Evolutionary conservation across 1,140 invertebrate genomes (phyloP), one percentile per base, ranked within the genome.

Genomic region (Archegozetes longisetosus): DNA sequence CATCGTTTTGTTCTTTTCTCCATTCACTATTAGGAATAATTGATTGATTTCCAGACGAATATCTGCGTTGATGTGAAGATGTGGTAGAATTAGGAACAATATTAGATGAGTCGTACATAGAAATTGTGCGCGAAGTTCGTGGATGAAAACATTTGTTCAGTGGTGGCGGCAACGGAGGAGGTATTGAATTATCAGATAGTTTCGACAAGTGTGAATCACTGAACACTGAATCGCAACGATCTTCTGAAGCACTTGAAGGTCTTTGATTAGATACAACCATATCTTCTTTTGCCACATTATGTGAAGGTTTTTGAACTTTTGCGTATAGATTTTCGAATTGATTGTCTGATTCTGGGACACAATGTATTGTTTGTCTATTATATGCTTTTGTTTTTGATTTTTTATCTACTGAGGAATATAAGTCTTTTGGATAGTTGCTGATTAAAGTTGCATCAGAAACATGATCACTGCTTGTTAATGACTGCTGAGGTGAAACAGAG

Each of bases 241-340:
- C n/a, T n/a, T n/a, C n/a, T n/a, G n/a, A n/a, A 6, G 24, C 20
- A 17, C 27, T 25, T 14, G 61, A 52, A n/a, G 12, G 12, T 24
- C 29, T 62, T 25, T 12, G 13, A 23, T 13, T 27, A 12, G 23
- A 9, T 20, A 2, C 6, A 48, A 26, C 2, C 17, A 6, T 53
- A 63, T 2, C 9, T n/a, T 40, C 23, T 23, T 27, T 48, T 17
- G 20, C n/a, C 9, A 3, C 24, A n/a, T 56, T 3, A 25, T 24
- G 24, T 47, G 20, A 13, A 9, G 48, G 24, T 51, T 62, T 62
- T 22, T 62, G 40, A 22, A 62, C 57, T 27, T 54, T 61, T n/a
- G 61, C 59, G 26, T 62, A 60, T 4, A 62, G 46, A 27, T 59
- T 40, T 22, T 62, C 32, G 20, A 47, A 13, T 50, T 49, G 23